Evolutionary conservation across 2,113 vertebrate genomes (phyloP).

Genomic region (Ramphastos sulfuratus): DNA sequence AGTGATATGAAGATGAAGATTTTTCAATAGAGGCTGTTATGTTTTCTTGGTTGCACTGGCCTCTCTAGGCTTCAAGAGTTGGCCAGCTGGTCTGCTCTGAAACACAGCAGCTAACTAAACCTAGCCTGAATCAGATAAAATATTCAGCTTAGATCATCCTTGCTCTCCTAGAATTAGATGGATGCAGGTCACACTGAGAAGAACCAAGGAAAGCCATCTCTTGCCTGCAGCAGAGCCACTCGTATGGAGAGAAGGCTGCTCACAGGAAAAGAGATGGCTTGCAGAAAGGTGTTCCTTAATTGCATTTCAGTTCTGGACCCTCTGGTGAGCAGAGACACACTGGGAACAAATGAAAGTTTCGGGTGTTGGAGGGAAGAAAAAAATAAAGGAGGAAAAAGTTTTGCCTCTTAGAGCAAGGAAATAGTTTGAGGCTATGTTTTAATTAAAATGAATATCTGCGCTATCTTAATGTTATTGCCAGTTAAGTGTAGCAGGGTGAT

Average conservation of each 20-base stretch:
- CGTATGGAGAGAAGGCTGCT: background rate
- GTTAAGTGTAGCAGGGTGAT: conserved; percentile 84
- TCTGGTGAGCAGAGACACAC: conserved; percentile 52
- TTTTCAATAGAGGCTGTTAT: background rate
- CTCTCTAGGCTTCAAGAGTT: background rate
- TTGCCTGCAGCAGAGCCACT: conserved; percentile 37
- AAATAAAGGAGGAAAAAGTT: conserved; percentile 63
- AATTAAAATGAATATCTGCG: conserved; percentile 86
- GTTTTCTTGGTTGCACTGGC: background rate
- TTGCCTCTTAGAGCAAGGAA: conserved; percentile 74
- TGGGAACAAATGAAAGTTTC: conserved; percentile 69
- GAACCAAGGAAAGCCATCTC: background rate
- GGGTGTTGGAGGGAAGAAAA: background rate
- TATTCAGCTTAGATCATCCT: background rate
- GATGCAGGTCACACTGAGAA: background rate
- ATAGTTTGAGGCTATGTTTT: conserved; percentile 85
- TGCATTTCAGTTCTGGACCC: conserved; percentile 58
- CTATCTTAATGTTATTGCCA: conserved; percentile 87
- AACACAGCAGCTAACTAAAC: background rate
- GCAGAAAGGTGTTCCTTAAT: conserved; percentile 66
- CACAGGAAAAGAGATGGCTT: background rate
- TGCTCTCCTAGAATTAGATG: background rate
- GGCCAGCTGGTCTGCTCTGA: background rate
- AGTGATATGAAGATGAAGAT: background rate
- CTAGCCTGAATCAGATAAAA: background rate